Base-by-base conservation (phyloP, 1,140 invertebrate species). In the Lethocerus indicus region DNA sequence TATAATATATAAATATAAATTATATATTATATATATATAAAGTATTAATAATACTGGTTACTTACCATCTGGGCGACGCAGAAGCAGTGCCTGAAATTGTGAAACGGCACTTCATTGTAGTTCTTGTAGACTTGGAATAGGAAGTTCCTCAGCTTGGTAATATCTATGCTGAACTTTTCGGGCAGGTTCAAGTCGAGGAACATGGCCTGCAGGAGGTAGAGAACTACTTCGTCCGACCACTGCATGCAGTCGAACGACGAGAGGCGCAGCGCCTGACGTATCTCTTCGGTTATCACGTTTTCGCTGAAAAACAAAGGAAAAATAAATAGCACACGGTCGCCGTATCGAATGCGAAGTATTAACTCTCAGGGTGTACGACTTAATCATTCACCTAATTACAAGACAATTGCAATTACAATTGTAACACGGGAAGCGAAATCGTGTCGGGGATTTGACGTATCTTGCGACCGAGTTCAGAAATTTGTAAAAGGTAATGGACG, bases 51-150 rank as follows among this genome's bases (percentile, higher is more conserved):
- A 32, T 32, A 32, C 9, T n/a, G n/a, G 5, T n/a, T 18, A 71
- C 75, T 78, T 69, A 87, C 85, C 87, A 90, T 90, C 71, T 90
- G 86, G 36, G 85, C 78, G 41, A 90, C 87, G 67, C 83, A 87
- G 66, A 90, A 90, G 60, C 83, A 86, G 61, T 90, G 87, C 41
- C 84, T 72, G 65, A 89, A 89, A 68, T 89, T 89, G 63, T 90
- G 86, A 68, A 89, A 90, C 39, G 86, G 87, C 59, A 87, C 85
- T 65, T 87, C 83, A 64, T 87, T 83, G 69, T 90, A 90, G 65
- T 87, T 85, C 62, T 87, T 83, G 62, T 88, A 87, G 29, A 88
- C 83, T 63, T 79, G 75, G 59, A 78, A 82, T 35, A 85, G 71
- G 65, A 83, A 84, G 58, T 75, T 76, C 40, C 78, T 69, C 32